Evolutionary conservation across 2,797 vertebrate species (phyloP).

Genomic region (Emys orbicularis): DNA sequence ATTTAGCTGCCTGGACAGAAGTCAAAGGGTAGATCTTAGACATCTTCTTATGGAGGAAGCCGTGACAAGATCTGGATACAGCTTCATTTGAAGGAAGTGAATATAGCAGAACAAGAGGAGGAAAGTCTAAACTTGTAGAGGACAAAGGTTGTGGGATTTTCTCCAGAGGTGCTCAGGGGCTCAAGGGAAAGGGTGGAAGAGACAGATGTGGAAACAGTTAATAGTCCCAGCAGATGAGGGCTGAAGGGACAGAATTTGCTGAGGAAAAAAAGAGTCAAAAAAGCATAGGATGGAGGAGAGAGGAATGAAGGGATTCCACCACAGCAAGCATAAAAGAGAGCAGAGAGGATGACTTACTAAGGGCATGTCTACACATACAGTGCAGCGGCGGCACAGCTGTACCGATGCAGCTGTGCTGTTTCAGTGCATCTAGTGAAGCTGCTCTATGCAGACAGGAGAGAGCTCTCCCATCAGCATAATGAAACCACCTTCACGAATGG

Average conservation of each 20-base stretch:
- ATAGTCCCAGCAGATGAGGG: background rate
- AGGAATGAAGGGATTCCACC: background rate
- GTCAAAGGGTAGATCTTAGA: background rate
- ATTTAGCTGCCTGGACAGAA: background rate
- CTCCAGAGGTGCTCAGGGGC: background rate
- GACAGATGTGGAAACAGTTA: background rate
- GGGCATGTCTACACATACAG: no score
- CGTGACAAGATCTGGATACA: background rate
- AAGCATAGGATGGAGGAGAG: background rate
- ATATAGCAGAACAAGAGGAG: background rate
- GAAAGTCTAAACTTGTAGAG: background rate
- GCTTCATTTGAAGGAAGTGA: background rate
- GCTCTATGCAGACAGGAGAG: no score
- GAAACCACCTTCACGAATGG: no score
- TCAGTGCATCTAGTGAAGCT: no score
- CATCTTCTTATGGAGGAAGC: background rate
- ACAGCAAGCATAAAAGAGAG: background rate
- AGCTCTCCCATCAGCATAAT: no score
- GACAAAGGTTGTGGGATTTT: background rate
- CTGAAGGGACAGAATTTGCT: background rate
- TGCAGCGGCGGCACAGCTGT: no score
- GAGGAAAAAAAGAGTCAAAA: background rate
- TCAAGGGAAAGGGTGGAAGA: background rate
- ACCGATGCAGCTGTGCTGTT: no score
- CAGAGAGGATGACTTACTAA: background rate